A percentile compares a stretch with the other conserved stretches of the same genome.
These are phyloP conservation scores for Eolophus roseicapilla DNA, from an alignment of 2,113 vertebrate species.

Conservation along the genomic window DNA sequence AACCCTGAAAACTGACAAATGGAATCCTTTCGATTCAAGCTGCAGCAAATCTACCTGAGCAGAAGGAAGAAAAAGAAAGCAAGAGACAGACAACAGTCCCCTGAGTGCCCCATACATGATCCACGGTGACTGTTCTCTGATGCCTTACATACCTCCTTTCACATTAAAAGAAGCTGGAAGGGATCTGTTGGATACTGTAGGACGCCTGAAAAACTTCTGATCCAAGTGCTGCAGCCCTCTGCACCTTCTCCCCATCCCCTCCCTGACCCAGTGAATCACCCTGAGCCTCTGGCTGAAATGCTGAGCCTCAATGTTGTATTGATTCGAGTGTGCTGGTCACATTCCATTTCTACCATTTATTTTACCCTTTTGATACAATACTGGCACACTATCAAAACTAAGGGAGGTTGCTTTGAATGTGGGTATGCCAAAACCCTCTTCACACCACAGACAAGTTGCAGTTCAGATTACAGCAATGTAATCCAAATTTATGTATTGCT, in stretches of 20 bases:
- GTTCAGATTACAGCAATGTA: not conserved
- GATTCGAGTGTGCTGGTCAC: not conserved
- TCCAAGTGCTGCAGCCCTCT: not conserved
- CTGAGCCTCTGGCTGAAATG: not conserved
- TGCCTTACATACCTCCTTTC: not conserved
- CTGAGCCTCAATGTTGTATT: not conserved
- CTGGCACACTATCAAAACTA: not conserved
- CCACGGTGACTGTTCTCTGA: not conserved
- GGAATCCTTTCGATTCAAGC: not conserved
- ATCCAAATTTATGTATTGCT: not conserved
- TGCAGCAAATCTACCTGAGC: not conserved
- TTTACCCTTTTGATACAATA: not conserved
- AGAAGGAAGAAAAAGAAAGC: not conserved
- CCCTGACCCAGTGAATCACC: not conserved
- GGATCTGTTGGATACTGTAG: not conserved
- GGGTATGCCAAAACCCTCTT: not conserved
- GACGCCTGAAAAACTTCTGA: not conserved
- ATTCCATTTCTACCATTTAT: not conserved
- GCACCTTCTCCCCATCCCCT: not conserved
- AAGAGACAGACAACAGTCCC: not conserved
- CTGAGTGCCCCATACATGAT: fast-evolving
- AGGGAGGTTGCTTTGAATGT: not conserved
- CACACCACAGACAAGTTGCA: not conserved
- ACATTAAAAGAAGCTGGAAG: not conserved
- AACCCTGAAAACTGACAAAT: not conserved